These are phyloP conservation scores for Agonopterix subpropinquella DNA, from an alignment of 2,888 invertebrate species.

Conservation along the genomic window DNA sequence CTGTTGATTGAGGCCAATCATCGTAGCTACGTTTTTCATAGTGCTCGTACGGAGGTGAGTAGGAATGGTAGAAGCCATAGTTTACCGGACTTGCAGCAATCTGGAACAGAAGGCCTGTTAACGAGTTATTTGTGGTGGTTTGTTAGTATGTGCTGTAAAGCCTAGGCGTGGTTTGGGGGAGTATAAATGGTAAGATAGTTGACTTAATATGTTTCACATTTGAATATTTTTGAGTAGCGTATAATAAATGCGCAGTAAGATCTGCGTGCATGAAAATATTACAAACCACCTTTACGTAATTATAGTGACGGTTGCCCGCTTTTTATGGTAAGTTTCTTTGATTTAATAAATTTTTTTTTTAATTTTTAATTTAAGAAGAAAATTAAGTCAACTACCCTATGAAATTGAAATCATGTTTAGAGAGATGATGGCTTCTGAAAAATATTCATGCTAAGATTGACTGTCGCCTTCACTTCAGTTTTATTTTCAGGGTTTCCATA, in stretches of 20 bases:
- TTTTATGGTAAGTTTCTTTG: no score
- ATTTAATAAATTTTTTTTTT: no score
- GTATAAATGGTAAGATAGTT: not conserved
- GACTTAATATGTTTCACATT: not conserved
- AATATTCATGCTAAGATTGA: no score
- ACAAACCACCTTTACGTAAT: no score
- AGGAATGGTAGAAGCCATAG: slow-evolving; percentile 83
- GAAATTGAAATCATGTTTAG: no score
- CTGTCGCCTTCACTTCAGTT: no score
- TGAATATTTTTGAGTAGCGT: not conserved
- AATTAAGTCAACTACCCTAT: no score
- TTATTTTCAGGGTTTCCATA: no score
- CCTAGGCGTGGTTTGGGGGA: slow-evolving; percentile 26
- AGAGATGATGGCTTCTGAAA: no score
- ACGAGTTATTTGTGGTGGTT: slow-evolving; percentile 48
- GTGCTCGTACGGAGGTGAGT: slow-evolving; percentile 50
- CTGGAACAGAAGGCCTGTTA: slow-evolving; percentile 74
- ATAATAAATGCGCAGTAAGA: not conserved
- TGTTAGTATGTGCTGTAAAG: slow-evolving; percentile 47
- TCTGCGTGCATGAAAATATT: not conserved
- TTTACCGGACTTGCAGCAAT: slow-evolving; percentile 83
- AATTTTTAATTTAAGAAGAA: no score
- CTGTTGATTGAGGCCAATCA: slow-evolving; percentile 35
- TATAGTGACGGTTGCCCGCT: no score
- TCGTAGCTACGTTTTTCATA: slow-evolving; percentile 58